A percentile compares a stretch with the other conserved stretches of the same genome.
These are phyloP conservation scores for Conops quadrifasciatus DNA, from an alignment of 2,888 invertebrate species.

Conservation along the genomic window DNA sequence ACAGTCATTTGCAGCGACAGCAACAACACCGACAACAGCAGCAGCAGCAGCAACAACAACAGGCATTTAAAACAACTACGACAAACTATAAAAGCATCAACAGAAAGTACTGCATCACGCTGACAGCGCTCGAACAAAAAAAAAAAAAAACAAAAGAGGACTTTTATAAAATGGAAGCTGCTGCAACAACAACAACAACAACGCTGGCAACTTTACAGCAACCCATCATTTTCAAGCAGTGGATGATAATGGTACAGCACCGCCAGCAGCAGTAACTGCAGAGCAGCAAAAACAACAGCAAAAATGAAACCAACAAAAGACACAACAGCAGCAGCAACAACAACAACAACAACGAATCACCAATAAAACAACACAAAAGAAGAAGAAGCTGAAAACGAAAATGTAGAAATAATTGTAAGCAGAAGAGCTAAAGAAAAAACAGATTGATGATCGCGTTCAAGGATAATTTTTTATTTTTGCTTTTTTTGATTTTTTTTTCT, in stretches of 20 bases:
- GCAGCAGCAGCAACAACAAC: constrained; percentile 15
- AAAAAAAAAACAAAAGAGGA: constrained; percentile 2
- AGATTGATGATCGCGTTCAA: constrained; percentile 62
- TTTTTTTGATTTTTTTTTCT: too few relatives aligned
- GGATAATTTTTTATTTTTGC: constrained; percentile 48
- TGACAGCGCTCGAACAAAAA: constrained; percentile 15
- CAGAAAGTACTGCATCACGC: constrained; percentile 3
- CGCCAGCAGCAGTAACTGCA: background rate
- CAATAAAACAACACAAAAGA: background rate
- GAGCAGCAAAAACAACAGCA: background rate
- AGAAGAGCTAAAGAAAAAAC: constrained; percentile 44
- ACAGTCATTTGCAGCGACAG: constrained; percentile 9
- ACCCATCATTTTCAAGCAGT: background rate
- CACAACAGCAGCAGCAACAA: constrained; percentile 5
- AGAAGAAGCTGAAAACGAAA: too few relatives aligned
- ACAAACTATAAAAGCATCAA: constrained; percentile 2
- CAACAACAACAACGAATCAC: constrained; percentile 7
- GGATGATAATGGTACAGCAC: background rate
- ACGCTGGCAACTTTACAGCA: background rate
- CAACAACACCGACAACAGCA: constrained; percentile 17
- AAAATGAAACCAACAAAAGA: background rate
- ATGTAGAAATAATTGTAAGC: background rate
- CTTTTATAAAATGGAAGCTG: constrained; percentile 18
- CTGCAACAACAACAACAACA: constrained; percentile 19
- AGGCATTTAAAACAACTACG: background rate